Evolutionary conservation across 2,797 vertebrate species (phyloP), one percentile per base, ranked within the genome.

Genomic region (Lacerta viridis): DNA sequence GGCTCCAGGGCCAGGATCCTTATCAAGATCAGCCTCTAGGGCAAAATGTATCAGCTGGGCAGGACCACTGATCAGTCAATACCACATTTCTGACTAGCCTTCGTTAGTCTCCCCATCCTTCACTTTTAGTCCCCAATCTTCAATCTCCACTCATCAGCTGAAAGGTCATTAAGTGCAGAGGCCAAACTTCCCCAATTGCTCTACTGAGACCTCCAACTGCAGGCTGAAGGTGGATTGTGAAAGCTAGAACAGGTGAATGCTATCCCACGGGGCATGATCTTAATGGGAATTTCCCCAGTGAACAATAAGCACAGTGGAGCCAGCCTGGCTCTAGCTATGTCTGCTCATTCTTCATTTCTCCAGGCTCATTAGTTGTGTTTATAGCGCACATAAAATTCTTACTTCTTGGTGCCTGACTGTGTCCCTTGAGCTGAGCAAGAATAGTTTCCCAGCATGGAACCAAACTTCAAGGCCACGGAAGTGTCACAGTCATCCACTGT

Each of bases 321-420:
- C 55, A 25, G n/a, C 11, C n/a, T 81, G 77, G n/a, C 25, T 79
- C 79, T 71, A 64, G n/a, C 27, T 29, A 8, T 25, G 33, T 8
- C 64, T 68, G 41, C 76, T 89, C 41, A 10, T 55, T 79, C 46
- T 3, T 87, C 59, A 33, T 59, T 75, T 80, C 25, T 33, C 7
- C 23, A 80, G 20, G 5, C 39, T 71, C 46, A 59, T 69, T 36
- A 33, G 25, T 20, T 81, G 7, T 10, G 59, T 1, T 39, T 33
- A n/a, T 13, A 83, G 1, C 20, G 59, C 29, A 39, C 7, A 61
- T 25, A 27, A 83, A 23, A 84, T 10, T 89, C 97, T 98, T 93
- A 99, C 99, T 99, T 99, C 93, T 99, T 99, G 93, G 98, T 98
- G 95, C 99, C 99, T 0, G 97, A 97, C 85, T 99, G 98, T 95